Evolutionary conservation across 2,888 invertebrate species (phyloP).

Genomic region (Calameuta filiformis): DNA sequence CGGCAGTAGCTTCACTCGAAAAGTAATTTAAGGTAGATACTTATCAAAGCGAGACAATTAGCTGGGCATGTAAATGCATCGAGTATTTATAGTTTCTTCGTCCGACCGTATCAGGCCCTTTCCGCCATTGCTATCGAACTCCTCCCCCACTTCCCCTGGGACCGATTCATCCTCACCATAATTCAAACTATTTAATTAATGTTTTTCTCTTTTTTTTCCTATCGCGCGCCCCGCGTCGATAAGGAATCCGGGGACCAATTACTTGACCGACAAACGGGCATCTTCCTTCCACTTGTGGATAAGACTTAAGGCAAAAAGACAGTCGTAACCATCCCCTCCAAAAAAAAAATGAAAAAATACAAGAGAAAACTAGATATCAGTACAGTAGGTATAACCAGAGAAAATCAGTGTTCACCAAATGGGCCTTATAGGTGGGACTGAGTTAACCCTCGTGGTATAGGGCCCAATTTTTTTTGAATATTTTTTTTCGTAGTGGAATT

Average conservation of each 20-base stretch:
- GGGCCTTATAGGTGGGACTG: neutral
- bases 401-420: neutral
- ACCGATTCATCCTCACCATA: constrained; percentile 27
- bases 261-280: constrained; percentile 20
- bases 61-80: constrained; percentile 61
- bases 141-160: constrained; percentile 26
- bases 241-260: constrained; percentile 31
- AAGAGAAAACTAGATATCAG: neutral
- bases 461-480: neutral
- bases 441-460: neutral
- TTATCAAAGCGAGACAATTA: constrained; percentile 63
- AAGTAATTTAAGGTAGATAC: constrained; percentile 58
- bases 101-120: constrained; percentile 51
- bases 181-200: constrained; percentile 59
- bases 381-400: neutral
- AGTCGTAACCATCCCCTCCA: neutral
- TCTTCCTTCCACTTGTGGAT: neutral
- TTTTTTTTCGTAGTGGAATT: constrained; percentile 28
- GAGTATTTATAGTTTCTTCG: constrained; percentile 56
- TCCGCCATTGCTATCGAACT: constrained; percentile 32
- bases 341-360: neutral
- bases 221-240: constrained; percentile 31
- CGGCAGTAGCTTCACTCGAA: constrained; percentile 35
- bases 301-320: neutral
- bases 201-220: constrained; percentile 40